Percentiles rank a stretch among this genome's conserved stretches.
Evolutionary conservation across 2,113 vertebrate genomes (phyloP).

Genomic region (Bungarus multicinctus): DNA sequence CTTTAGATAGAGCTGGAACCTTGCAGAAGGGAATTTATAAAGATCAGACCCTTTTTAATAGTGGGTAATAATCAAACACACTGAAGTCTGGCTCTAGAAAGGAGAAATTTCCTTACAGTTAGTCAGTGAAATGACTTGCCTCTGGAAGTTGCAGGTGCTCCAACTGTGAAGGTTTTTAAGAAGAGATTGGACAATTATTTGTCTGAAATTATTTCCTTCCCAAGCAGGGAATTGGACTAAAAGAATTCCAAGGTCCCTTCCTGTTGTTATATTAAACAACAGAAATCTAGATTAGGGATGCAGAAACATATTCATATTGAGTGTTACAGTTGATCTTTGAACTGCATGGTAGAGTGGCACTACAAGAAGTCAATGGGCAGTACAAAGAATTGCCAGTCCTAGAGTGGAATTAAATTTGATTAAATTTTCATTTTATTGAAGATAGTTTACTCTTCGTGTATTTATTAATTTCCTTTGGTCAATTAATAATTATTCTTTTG

Average conservation of each 20-base stretch:
- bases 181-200: background rate
- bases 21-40: background rate
- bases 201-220: no score
- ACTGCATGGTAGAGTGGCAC: background rate
- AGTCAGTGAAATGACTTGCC: no score
- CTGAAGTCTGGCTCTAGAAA: background rate
- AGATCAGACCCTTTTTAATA: background rate
- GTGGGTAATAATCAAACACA: background rate
- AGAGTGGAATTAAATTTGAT: background rate
- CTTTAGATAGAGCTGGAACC: no score
- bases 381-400: background rate
- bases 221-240: no score
- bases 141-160: no score
- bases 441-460: background rate
- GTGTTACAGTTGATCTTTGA: background rate
- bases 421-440: background rate
- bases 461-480: background rate
- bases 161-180: background rate
- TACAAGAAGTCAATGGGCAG: background rate
- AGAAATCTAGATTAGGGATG: no score
- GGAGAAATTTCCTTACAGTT: no score
- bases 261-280: no score
- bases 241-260: no score
- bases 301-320: background rate
- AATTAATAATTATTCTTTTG: background rate